Percentiles rank a stretch among this genome's conserved stretches.
Evolutionary conservation across 2,113 vertebrate genomes (phyloP).

Genomic region (Spea bombifrons): DNA sequence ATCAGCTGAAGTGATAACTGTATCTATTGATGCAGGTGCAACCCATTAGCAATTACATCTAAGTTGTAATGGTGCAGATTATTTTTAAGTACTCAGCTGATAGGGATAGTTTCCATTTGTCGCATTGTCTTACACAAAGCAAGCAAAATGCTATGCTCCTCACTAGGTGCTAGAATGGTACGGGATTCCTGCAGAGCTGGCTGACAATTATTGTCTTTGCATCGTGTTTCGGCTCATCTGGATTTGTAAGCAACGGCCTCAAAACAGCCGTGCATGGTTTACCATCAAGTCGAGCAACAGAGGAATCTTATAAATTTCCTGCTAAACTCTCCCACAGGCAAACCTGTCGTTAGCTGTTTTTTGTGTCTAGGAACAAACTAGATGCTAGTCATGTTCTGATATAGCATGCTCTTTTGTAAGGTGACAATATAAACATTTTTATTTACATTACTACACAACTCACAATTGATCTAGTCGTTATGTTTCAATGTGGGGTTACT

Average conservation of each 20-base stretch:
- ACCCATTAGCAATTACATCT: slow-evolving; percentile 14
- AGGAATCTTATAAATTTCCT: slow-evolving; percentile 19
- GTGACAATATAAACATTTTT: no score
- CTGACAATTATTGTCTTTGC: slow-evolving; percentile 22
- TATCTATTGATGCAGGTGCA: slow-evolving; percentile 9
- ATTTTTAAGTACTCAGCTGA: slow-evolving; percentile 18
- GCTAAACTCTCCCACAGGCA: slow-evolving; percentile 33
- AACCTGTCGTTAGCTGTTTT: slow-evolving; percentile 11
- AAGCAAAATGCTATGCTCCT: slow-evolving; percentile 27
- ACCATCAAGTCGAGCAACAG: slow-evolving; percentile 12
- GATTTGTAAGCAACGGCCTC: slow-evolving; percentile 18
- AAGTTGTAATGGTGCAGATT: slow-evolving; percentile 4
- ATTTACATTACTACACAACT: no score
- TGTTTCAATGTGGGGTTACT: no score
- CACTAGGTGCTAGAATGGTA: slow-evolving; percentile 11
- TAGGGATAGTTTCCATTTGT: slow-evolving; percentile 6
- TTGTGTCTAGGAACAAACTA: slow-evolving; percentile 27
- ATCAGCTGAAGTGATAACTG: no score
- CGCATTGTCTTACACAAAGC: slow-evolving; percentile 14
- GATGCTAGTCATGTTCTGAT: not conserved
- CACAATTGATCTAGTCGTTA: no score
- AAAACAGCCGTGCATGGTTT: slow-evolving; percentile 23
- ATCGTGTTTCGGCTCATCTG: slow-evolving; percentile 34
- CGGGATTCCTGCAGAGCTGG: slow-evolving; percentile 38
- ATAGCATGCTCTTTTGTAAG: not conserved